Evolutionary conservation across 2,888 invertebrate genomes (phyloP).

Genomic region (Trichogramma dendrolimi): DNA sequence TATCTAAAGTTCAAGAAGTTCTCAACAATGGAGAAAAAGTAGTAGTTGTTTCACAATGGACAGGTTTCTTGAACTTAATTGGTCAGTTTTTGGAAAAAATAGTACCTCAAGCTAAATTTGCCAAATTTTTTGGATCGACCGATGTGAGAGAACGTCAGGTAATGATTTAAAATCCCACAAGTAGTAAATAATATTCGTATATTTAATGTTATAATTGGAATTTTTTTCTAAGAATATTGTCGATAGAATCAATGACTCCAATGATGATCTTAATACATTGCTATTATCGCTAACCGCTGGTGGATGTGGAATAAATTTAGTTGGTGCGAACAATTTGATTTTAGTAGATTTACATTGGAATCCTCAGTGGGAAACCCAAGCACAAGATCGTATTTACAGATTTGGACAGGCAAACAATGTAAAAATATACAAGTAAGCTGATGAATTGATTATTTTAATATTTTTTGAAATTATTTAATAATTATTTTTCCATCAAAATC

Average conservation of each 20-base stretch:
- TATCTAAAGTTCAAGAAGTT: conserved; percentile 57
- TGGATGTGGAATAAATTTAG: conserved; percentile 88
- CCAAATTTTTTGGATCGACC: conserved; percentile 68
- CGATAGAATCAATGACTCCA: conserved; percentile 38
- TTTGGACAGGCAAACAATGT: conserved; percentile 83
- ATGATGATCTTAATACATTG: conserved; percentile 57
- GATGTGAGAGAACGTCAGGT: conserved; percentile 67
- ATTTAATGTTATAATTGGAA: neutral
- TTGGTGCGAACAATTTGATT: conserved; percentile 87
- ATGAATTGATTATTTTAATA: neutral
- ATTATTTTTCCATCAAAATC: neutral
- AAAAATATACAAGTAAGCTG: conserved; percentile 70
- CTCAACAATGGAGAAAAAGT: conserved; percentile 61
- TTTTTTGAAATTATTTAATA: too few species aligned
- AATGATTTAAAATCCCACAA: conserved; percentile 42
- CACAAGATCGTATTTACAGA: conserved; percentile 88
- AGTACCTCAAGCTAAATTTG: conserved; percentile 56
- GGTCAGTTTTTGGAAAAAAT: conserved; percentile 62
- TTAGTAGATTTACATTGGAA: conserved; percentile 94
- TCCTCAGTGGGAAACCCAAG: conserved; percentile 90
- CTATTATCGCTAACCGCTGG: conserved; percentile 87
- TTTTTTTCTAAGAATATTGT: conserved; percentile 34
- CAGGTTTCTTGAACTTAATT: conserved; percentile 72
- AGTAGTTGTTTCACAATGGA: conserved; percentile 92
- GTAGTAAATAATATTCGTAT: neutral